Base-by-base conservation (phyloP, 2,888 invertebrate species). In the Cylindroiulus punctatus region DNA sequence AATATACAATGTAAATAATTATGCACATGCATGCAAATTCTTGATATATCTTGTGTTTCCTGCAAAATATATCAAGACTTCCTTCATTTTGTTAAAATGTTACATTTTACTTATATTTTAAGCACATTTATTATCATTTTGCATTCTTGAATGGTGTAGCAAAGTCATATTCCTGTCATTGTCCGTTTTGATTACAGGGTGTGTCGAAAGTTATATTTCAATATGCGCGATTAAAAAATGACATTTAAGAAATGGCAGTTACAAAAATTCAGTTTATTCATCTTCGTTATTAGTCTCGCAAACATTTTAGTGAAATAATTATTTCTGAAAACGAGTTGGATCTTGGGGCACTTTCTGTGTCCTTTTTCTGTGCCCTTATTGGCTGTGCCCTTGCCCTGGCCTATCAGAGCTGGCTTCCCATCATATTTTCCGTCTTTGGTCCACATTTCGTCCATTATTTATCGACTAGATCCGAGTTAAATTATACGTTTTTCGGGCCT, bases 401-500 rank as follows among this genome's bases (percentile, higher is more conserved):
- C 65, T 65, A 65, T 65, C 65, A 65, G 22, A 1, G 65, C 1
- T 65, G 26, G 65, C 65, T 22, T 65, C 65, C 65, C 65, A 26
- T 65, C 65, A 26, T 22, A 22, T 65, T 65, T 65, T 12, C n/a
- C 65, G 8, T 22, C 65, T 65, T 65, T 65, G 65, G 65, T 65
- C 65, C 65, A 65, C 65, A 65, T 65, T 26, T 26, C 26, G 12
- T 0, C 65, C 65, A 65, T 65, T 8, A 65, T 65, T 65, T 65
- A 65, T 65, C 22, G 65, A 12, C 65, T 26, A 26, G 65, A 65
- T 65, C 65, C 22, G 22, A 65, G 65, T 65, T 65, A 65, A 65
- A 65, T 65, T 65, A 26, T 65, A 65, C 65, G 26, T 65, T 65
- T 65, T 65, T 65, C 26, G 22, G 12, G 65, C 65, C 22, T 65